Base-by-base conservation (phyloP, 2,888 invertebrate genomes). In the Iphiclides podalirius region DNA sequence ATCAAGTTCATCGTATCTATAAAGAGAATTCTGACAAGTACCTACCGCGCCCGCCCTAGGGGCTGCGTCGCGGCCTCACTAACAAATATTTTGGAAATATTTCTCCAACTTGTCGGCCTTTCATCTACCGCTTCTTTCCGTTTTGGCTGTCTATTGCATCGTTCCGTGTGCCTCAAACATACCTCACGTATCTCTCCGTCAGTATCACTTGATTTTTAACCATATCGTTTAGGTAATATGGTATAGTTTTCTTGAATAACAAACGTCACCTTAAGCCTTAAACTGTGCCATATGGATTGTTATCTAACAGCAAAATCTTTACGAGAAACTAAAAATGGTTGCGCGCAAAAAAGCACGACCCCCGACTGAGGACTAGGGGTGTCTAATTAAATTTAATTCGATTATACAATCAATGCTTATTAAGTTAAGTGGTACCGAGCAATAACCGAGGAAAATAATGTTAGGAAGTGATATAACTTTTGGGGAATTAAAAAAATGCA, bases 11-110 rank as follows among this genome's bases (percentile, higher is more conserved):
- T 66, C 52, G 59, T 60, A 52, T 50, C 60, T 2, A 2, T 11
- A 55, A 57, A 57, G 62, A 50, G 55, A 63, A 74, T 67, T 68
- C 70, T 64, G 62, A 54, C 59, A 57, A 57, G 55, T 60, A 52
- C 52, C n/a, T n/a, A n/a, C n/a, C 54, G 59, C 61, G 60, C 58
- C 58, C 55, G 59, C 63, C 70, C 74, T 70, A 67, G 61, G 66
- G 76, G 74, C 75, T 70, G 73, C 63, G 70, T 54, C 52, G 67
- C 72, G 74, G 75, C 69, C 62, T 76, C 75, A 71, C 80, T 79
- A 73, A 87, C 83, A 87, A 88, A 88, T 88, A 87, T 88, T 88
- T 87, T 83, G 83, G 79, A 86, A 88, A 87, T 87, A 86, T 88
- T 87, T 88, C 86, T 84, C 77, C 78, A 81, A 86, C 84, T 85